phyloP scores from a whole-genome alignment of 2,888 invertebrate genomes.

The Heteromurus nitidus region DNA sequence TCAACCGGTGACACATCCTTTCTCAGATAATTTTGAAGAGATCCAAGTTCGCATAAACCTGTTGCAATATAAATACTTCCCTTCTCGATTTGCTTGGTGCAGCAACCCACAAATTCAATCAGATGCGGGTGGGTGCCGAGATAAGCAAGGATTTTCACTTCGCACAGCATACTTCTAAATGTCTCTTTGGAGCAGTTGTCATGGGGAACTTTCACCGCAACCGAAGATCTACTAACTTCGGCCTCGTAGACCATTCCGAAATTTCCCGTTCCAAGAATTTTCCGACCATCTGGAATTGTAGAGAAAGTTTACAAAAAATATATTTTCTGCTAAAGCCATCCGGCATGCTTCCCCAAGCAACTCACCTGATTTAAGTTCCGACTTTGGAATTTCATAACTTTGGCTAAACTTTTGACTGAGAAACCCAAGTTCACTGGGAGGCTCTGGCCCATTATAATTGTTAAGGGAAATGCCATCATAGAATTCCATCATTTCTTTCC shows the following conservation, averaged over 20 bases:
- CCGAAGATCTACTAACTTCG: neutral
- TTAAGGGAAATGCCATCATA: no score
- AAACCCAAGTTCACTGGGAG: no score
- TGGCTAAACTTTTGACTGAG: neutral
- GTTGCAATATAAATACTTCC: neutral
- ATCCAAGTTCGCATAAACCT: neutral
- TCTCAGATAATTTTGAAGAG: neutral
- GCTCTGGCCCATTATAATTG: no score
- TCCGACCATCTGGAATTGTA: neutral
- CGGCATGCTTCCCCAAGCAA: no score
- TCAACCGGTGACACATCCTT: no score
- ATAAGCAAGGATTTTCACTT: conserved; percentile 1
- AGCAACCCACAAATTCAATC: neutral
- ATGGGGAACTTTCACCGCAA: neutral
- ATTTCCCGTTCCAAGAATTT: neutral
- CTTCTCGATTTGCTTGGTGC: neutral
- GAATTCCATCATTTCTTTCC: neutral
- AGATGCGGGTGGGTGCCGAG: neutral
- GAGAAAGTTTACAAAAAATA: neutral
- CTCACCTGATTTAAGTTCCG: no score
- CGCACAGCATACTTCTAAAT: neutral
- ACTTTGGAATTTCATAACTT: neutral
- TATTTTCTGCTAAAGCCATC: no score
- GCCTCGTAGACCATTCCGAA: neutral
- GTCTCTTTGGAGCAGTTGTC: neutral